Evolutionary conservation across 2,888 invertebrate genomes (phyloP).

Genomic region (Athalia cordata): DNA sequence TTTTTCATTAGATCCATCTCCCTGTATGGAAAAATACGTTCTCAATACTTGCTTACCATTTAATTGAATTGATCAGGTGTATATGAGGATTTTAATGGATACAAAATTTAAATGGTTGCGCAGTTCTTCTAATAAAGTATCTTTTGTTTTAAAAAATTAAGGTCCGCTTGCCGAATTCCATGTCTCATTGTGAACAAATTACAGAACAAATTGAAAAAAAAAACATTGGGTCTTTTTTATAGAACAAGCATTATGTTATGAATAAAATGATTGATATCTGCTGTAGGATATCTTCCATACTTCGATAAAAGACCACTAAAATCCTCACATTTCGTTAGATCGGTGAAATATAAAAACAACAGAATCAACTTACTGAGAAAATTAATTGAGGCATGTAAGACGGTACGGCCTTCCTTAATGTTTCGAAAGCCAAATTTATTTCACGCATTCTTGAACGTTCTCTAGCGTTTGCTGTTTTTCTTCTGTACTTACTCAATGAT

Average conservation of each 20-base stretch:
- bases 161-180: conserved; percentile 41
- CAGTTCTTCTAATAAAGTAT: background rate
- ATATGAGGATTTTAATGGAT: conserved; percentile 24
- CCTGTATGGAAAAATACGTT: conserved; percentile 26
- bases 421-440: conserved; percentile 92
- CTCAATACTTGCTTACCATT: background rate
- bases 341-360: conserved; percentile 1
- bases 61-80: background rate
- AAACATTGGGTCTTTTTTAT: background rate
- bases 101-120: background rate
- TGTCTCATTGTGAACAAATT: conserved; percentile 4
- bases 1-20: conserved; percentile 81
- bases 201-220: background rate
- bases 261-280: background rate
- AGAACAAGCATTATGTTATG: background rate
- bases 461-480: conserved; percentile 92
- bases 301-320: conserved; percentile 4
- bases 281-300: background rate
- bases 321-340: conserved; percentile 9
- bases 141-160: conserved; percentile 25
- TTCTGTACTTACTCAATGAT: conserved; percentile 90
- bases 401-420: conserved; percentile 86
- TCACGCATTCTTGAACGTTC: conserved; percentile 92
- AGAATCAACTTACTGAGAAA: conserved; percentile 46
- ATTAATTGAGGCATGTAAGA: conserved; percentile 49